Base-by-base conservation (phyloP, 2,113 vertebrate species). In the Glaucomys volans region DNA sequence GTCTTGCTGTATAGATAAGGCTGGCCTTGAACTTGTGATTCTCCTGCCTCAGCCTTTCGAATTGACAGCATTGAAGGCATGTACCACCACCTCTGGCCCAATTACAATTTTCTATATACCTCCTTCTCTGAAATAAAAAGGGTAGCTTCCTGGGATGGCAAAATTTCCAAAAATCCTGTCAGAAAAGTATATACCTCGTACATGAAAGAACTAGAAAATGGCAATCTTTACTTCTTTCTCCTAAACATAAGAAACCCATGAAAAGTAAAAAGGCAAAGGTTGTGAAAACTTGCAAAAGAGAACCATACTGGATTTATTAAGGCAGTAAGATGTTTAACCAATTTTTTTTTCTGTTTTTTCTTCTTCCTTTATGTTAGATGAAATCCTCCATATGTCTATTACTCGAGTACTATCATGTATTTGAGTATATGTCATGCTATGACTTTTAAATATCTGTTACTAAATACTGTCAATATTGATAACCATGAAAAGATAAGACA, bases 191-290 rank as follows among this genome's bases (percentile, higher is more conserved):
- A 72, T 1, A 71, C 20, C 5, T 14, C 85, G 35, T 2, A 81
- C 24, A 71, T 7, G 17, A 20, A 91, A 75, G 26, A 64, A 12
- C 4, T 35, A 69, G 35, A 80, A 47, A 67, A 69, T 42, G 54
- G 44, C 9, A 94, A 89, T 16, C 1, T 8, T 44, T 47, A 37
- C 24, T 90, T 89, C n/a, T 80, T 95, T 90, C 8, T 80, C 40
- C 11, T 10, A 90, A 62, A 7, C 20, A 74, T 44, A 66, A 71
- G n/a, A 72, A 44, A 44, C 8, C 10, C 44, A 85, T 64, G 50
- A 72, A 95, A 91, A 75, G 2, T 50, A 81, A 88, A 92, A 95
- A 54, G 40, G 30, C 22, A 44, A 94, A 64, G 24, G 66, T 81
- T 83, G 32, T 88, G 37, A 91, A 18, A 75, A 2, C 2, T 67